Evolutionary conservation across 2,797 vertebrate genomes (phyloP).

Genomic region (Epinephelus awoara): DNA sequence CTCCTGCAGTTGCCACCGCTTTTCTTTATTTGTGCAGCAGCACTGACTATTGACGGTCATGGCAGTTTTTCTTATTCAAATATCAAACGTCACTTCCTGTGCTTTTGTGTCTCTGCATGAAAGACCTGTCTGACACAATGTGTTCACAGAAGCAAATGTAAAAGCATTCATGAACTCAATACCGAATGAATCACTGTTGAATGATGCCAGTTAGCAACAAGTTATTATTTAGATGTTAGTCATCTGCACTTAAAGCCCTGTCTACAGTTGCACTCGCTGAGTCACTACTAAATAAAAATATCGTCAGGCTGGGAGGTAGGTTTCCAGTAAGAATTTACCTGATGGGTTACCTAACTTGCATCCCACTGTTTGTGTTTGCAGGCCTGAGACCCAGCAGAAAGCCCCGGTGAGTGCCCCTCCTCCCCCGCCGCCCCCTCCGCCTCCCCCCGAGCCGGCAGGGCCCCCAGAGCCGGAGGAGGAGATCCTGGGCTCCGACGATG

Average conservation of each 20-base stretch:
- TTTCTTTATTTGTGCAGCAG: slow-evolving; percentile 19
- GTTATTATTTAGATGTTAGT: slow-evolving; percentile 54
- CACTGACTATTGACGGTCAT: background rate
- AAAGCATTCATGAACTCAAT: slow-evolving; percentile 24
- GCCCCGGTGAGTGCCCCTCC: slow-evolving; percentile 90
- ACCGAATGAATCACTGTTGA: slow-evolving; percentile 44
- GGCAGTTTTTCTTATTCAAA: background rate
- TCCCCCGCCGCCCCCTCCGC: slow-evolving; percentile 90
- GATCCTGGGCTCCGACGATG: slow-evolving; percentile 98
- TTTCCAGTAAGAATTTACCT: background rate
- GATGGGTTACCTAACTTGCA: background rate
- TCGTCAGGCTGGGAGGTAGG: background rate
- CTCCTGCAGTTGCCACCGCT: too few species aligned
- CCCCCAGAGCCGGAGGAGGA: slow-evolving; percentile 97
- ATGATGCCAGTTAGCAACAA: slow-evolving; percentile 16
- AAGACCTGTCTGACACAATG: slow-evolving; percentile 22
- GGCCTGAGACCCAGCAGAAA: slow-evolving; percentile 99
- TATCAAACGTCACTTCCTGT: slow-evolving; percentile 17
- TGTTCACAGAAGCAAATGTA: slow-evolving; percentile 15
- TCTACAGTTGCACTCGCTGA: slow-evolving; percentile 24
- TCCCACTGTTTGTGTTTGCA: slow-evolving; percentile 65
- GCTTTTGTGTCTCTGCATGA: background rate
- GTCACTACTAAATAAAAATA: slow-evolving; percentile 30
- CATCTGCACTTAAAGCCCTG: slow-evolving; percentile 40
- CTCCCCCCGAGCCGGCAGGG: slow-evolving; percentile 90